A percentile compares a stretch with the other conserved stretches of the same genome.
Conservation (phyloP, 2,888 invertebrate species). For the Gymnocheta viridis region DNA sequence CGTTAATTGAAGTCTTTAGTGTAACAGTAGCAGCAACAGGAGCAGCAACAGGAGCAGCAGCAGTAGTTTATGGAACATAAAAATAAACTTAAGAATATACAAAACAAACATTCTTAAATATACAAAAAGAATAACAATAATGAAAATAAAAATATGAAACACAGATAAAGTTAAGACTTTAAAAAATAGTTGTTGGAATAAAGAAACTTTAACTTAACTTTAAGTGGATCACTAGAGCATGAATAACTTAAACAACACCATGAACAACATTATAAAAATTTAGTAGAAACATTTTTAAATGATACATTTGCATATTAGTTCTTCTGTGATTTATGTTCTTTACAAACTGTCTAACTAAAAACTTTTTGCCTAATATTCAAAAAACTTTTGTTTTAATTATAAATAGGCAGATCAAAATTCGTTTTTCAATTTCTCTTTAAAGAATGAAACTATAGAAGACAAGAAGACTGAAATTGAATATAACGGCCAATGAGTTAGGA, state of each 20-base stretch:
- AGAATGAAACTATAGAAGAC: background rate
- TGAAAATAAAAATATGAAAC: no score
- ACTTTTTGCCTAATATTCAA: background rate
- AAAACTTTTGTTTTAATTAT: background rate
- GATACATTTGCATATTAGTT: background rate
- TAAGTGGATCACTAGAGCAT: slow-evolving; percentile 5
- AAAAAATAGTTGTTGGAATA: background rate
- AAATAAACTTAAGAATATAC: no score
- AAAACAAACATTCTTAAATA: no score
- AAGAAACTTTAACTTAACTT: slow-evolving; percentile 11
- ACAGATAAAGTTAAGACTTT: slow-evolving; percentile 18
- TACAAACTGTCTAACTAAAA: background rate
- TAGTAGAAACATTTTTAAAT: background rate
- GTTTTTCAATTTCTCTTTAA: background rate
- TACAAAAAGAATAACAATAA: no score
- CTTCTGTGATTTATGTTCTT: background rate
- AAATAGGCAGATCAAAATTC: background rate
- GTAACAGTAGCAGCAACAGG: no score
- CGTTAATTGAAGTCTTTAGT: no score
- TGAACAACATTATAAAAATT: background rate
- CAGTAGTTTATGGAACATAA: no score
- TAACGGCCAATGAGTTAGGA: no score
- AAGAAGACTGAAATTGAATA: background rate
- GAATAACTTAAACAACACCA: background rate
- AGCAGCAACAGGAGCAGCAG: no score